Base-by-base conservation (phyloP, 2,888 invertebrate species). In the Mythimna pallens region DNA sequence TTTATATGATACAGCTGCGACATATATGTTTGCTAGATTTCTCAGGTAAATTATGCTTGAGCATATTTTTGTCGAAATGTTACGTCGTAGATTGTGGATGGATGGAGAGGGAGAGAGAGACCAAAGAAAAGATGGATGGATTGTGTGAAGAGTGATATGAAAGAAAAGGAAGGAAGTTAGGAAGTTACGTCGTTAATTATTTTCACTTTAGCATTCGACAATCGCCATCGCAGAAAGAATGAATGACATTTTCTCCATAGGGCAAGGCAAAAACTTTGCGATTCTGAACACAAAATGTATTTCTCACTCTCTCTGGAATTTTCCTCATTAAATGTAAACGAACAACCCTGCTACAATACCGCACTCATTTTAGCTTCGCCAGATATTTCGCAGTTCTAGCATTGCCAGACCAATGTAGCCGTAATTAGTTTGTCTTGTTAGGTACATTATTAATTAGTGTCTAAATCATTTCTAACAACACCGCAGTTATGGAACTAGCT, bases 371-470 rank as follows among this genome's bases (percentile, higher is more conserved):
- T 36, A 78, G 86, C 87, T 85, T 77, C 76, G 74, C 76, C 74
- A 61, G 77, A 66, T 83, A 76, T 85, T 81, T 76, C 74, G 73
- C 65, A 76, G 76, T 81, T 76, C 58, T 73, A 71, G 67, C 43
- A 30, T 59, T 58, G 71, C 79, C 79, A 82, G 62, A n/a, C 61
- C 70, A 69, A 36, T 17, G 17, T 47, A 47, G 47, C 47, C 68
- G 62, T 87, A 78, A 87, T 85, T 78, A 87, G 81, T 87, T 85
- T 83, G 79, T 83, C 81, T 80, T 86, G 83, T 86, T 83, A 74
- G 57, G 65, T 73, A 77, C 86, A 83, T 83, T 85, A 86, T 85
- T 85, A 85, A 86, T 85, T 85, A 85, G 85, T 76, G 68, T 73
- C 66, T 76, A 64, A 76, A 82, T 84, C 63, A 73, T 82, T 77